Conservation (phyloP, 1,140 invertebrate genomes). For the Vollenhovia emeryi region DNA sequence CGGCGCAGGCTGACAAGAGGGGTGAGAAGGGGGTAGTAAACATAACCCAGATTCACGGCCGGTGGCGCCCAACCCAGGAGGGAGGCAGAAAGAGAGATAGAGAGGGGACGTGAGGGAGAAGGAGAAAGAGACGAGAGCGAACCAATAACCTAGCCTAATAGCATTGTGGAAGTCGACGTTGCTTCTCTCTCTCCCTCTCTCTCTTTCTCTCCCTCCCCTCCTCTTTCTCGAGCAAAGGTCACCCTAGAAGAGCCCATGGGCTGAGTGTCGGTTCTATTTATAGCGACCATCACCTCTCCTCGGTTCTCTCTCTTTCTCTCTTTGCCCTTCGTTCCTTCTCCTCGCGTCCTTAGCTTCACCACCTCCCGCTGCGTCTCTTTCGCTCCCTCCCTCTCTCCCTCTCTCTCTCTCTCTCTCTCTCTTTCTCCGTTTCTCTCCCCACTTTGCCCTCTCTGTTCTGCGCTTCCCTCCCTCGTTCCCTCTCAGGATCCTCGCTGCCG, state of each 20-base stretch:
- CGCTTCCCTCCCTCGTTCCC: not conserved
- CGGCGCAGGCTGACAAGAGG: not conserved
- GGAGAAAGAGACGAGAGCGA: conserved; percentile 49
- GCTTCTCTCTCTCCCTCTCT: conserved; percentile 34
- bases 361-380: conserved; percentile 36
- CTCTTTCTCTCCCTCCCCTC: not conserved
- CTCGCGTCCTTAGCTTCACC: not conserved
- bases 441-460: not conserved
- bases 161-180: conserved; percentile 61
- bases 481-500: conserved; percentile 17
- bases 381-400: not conserved
- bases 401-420: not conserved
- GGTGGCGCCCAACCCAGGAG: conserved; percentile 55
- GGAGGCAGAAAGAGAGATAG: conserved; percentile 36
- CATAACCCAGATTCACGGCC: conserved; percentile 77
- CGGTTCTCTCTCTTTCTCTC: conserved; percentile 36
- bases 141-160: conserved; percentile 80
- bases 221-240: conserved; percentile 76
- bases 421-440: not conserved
- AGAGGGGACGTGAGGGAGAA: not conserved
- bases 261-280: conserved; percentile 77
- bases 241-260: conserved; percentile 64
- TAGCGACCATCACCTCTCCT: conserved; percentile 64
- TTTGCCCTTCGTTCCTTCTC: conserved; percentile 2
- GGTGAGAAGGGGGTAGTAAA: conserved; percentile 74